A percentile compares a stretch with the other conserved stretches of the same genome.
Conservation (phyloP, 2,888 invertebrate genomes). For the Cerastoderma edule region DNA sequence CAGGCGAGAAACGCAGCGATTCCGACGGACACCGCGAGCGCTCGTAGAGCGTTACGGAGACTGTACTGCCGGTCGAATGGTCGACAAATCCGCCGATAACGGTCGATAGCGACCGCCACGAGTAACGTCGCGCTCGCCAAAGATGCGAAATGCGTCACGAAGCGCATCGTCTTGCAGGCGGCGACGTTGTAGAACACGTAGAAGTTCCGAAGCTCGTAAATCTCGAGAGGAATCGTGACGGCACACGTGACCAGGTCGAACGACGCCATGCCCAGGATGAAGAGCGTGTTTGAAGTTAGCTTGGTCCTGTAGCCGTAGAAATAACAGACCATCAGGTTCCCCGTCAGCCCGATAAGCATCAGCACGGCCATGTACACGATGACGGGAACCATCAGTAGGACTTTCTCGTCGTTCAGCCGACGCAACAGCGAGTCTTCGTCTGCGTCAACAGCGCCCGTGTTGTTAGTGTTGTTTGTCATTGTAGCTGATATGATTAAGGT, state of each 20-base stretch:
- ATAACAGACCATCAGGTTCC: conserved; percentile 67
- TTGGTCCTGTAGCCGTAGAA: conserved; percentile 67
- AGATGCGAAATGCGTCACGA: conserved; percentile 62
- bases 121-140: conserved; percentile 63
- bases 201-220: conserved; percentile 69
- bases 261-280: conserved; percentile 67
- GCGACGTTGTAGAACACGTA: conserved; percentile 61
- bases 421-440: conserved; percentile 25
- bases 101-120: conserved; percentile 68
- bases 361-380: conserved; percentile 62
- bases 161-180: conserved; percentile 65
- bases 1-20: conserved; percentile 60
- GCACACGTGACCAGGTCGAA: conserved; percentile 68
- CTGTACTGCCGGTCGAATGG: conserved; percentile 69
- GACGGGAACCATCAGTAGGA: conserved; percentile 64
- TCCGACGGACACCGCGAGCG: conserved; percentile 29
- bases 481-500: not conserved
- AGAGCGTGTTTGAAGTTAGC: conserved; percentile 64
- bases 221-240: conserved; percentile 71
- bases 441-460: conserved; percentile 29
- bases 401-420: conserved; percentile 60
- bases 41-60: conserved; percentile 56
- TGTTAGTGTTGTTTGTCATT: not conserved
- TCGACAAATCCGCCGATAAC: conserved; percentile 72
- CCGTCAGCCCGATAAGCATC: conserved; percentile 65